A percentile compares a stretch with the other conserved stretches of the same genome.
phyloP scores from a whole-genome alignment of 2,888 invertebrate species.

The Ormyrus rosae region DNA sequence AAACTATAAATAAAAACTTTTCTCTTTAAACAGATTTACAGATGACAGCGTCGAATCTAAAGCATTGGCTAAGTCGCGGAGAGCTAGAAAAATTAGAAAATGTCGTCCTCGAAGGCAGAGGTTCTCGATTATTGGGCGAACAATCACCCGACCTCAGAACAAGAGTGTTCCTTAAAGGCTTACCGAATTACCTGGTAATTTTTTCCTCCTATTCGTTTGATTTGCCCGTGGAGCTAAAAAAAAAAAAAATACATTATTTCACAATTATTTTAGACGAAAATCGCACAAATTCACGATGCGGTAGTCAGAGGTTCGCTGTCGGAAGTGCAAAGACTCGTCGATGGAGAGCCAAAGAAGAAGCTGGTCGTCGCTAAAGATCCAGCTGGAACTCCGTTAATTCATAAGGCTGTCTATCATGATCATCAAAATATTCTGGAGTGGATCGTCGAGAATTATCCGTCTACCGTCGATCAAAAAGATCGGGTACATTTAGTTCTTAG shows the following conservation, averaged over 20 bases:
- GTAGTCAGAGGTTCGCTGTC: constrained; percentile 85
- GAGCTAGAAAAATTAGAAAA: constrained; percentile 83
- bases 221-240: not conserved
- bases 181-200: constrained; percentile 83
- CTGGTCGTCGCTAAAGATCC: constrained; percentile 82
- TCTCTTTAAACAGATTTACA: constrained; percentile 73
- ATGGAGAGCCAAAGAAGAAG: constrained; percentile 76
- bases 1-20: too few species aligned
- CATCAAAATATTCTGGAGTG: constrained; percentile 84
- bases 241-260: not conserved
- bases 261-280: constrained; percentile 79
- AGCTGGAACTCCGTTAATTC: constrained; percentile 84
- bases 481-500: constrained; percentile 78
- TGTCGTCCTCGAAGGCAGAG: constrained; percentile 83
- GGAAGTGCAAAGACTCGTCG: constrained; percentile 79
- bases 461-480: constrained; percentile 82
- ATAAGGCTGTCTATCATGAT: constrained; percentile 88
- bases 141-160: constrained; percentile 80
- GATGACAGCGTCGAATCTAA: constrained; percentile 78
- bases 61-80: constrained; percentile 79
- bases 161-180: constrained; percentile 81
- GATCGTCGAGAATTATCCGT: constrained; percentile 83
- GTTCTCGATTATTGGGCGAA: constrained; percentile 81
- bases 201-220: not conserved
- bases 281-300: constrained; percentile 86